Evolutionary conservation across 2,888 invertebrate species (phyloP).

Genomic region (Tridacna gigas): DNA sequence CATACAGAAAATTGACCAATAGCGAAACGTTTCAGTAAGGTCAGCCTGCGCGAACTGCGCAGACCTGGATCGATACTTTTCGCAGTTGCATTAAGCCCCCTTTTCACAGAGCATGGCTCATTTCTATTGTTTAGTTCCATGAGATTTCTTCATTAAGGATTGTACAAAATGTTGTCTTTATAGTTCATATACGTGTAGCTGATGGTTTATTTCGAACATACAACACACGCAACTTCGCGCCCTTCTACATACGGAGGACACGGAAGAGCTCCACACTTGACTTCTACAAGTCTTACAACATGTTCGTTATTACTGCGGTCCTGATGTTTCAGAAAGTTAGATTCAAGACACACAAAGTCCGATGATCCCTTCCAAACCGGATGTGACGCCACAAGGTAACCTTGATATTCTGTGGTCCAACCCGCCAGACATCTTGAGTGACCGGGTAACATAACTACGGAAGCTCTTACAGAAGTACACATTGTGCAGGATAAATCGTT

Average conservation of each 20-base stretch:
- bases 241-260: slow-evolving; percentile 16
- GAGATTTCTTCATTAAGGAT: no score
- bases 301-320: slow-evolving; percentile 22
- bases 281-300: slow-evolving; percentile 33
- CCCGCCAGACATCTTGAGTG: slow-evolving; percentile 27
- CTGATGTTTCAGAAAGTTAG: slow-evolving; percentile 12
- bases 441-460: slow-evolving; percentile 39
- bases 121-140: no score
- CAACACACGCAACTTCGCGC: slow-evolving; percentile 14
- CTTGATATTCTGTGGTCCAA: slow-evolving; percentile 28
- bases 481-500: slow-evolving; percentile 37
- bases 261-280: slow-evolving; percentile 16
- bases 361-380: slow-evolving; percentile 13
- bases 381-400: slow-evolving; percentile 21
- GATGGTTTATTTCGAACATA: background rate
- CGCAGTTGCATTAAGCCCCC: no score
- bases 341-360: slow-evolving; percentile 41
- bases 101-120: no score
- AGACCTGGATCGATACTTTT: no score
- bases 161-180: no score
- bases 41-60: no score
- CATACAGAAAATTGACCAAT: no score
- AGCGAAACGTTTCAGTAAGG: no score
- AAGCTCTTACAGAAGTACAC: slow-evolving; percentile 18
- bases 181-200: no score